Conservation (phyloP, 2,797 vertebrate genomes). For the Manis pentadactyla region DNA sequence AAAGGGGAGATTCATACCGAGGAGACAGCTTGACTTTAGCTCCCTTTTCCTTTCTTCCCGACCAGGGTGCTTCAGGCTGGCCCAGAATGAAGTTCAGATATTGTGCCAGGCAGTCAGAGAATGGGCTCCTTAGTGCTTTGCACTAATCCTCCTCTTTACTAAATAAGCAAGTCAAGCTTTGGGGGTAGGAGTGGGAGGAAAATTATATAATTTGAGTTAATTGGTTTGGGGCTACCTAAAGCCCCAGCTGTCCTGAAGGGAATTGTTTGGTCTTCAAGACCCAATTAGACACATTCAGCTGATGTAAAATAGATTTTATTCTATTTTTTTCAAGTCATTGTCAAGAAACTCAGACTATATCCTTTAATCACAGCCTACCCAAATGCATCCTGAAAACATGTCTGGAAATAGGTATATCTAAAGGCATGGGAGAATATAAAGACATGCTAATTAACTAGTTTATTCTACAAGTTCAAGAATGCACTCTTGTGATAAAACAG, state of each 20-base stretch:
- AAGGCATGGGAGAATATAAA: not conserved
- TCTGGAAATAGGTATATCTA: not conserved
- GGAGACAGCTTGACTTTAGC: conserved; percentile 83
- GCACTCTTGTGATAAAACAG: not conserved
- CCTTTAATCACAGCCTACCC: conserved; percentile 20
- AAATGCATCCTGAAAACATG: conserved; percentile 29
- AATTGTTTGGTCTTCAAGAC: conserved; percentile 85
- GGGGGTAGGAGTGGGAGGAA: conserved; percentile 69
- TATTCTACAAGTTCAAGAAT: conserved; percentile 56
- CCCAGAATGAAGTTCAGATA: conserved; percentile 79
- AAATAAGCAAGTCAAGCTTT: conserved; percentile 86
- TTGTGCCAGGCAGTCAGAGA: conserved; percentile 82
- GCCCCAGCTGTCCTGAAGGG: conserved; percentile 85
- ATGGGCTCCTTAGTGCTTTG: conserved; percentile 77
- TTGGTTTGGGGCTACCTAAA: conserved; percentile 86
- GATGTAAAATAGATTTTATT: conserved; percentile 83
- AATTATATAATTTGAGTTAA: conserved; percentile 89
- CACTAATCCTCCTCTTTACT: conserved; percentile 86
- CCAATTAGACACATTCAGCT: conserved; percentile 86
- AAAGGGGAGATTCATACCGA: conserved; percentile 80
- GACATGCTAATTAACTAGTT: not conserved
- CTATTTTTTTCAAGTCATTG: conserved; percentile 78
- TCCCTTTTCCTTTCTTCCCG: conserved; percentile 80
- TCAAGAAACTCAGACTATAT: conserved; percentile 61
- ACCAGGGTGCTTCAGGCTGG: conserved; percentile 81